Evolutionary conservation across 1,140 invertebrate species (phyloP).

Genomic region (Lysiphlebus fabarum): DNA sequence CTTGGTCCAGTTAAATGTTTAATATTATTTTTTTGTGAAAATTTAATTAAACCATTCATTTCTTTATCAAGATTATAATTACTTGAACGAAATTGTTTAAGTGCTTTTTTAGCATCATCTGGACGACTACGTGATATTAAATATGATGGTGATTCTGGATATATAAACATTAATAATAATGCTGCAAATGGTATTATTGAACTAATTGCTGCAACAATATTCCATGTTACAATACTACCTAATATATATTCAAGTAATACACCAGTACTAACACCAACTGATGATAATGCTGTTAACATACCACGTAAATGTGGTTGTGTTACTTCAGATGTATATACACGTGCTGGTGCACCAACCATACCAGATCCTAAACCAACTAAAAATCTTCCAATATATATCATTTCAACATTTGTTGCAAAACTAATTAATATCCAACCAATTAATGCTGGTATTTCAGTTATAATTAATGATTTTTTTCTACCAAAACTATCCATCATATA

Average conservation of each 20-base stretch:
- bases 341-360: slow-evolving; percentile 67
- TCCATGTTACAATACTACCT: slow-evolving; percentile 62
- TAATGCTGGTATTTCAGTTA: slow-evolving; percentile 67
- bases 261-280: slow-evolving; percentile 63
- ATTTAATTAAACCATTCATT: slow-evolving; percentile 61
- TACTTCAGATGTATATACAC: slow-evolving; percentile 68
- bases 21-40: slow-evolving; percentile 63
- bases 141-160: slow-evolving; percentile 72
- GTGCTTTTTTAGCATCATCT: slow-evolving; percentile 61
- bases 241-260: slow-evolving; percentile 64
- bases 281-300: slow-evolving; percentile 63
- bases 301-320: slow-evolving; percentile 68
- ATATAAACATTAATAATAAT: slow-evolving; percentile 60
- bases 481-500: slow-evolving; percentile 70
- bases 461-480: slow-evolving; percentile 62
- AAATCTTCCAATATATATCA: slow-evolving; percentile 65
- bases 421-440: slow-evolving; percentile 67
- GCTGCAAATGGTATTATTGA: slow-evolving; percentile 59
- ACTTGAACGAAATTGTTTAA: slow-evolving; percentile 62
- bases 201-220: slow-evolving; percentile 60
- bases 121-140: slow-evolving; percentile 62
- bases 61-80: slow-evolving; percentile 64
- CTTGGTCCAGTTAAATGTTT: slow-evolving; percentile 55
- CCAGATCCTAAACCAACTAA: slow-evolving; percentile 65
- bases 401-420: slow-evolving; percentile 57